Evolutionary conservation across 2,888 invertebrate species (phyloP).

Genomic region (Vanessa cardui): DNA sequence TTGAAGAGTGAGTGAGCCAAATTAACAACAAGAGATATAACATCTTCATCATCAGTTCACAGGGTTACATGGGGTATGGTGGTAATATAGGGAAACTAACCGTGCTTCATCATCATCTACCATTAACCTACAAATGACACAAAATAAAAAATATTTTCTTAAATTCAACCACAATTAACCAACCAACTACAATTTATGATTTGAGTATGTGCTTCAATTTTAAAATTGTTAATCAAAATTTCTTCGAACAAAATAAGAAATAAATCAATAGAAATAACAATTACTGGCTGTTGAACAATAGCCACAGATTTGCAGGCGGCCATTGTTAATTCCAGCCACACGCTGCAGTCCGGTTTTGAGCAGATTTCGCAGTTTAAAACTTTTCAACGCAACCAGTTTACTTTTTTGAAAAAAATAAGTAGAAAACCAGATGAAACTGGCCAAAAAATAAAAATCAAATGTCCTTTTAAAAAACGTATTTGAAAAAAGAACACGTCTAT

Average conservation of each 20-base stretch:
- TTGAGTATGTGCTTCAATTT: background rate
- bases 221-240: background rate
- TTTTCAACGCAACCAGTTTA: conserved; percentile 24
- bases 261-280: conserved; percentile 6
- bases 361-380: conserved; percentile 37
- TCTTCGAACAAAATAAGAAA: background rate
- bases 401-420: conserved; percentile 27
- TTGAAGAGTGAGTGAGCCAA: too few species aligned
- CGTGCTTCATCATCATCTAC: too few species aligned
- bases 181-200: background rate
- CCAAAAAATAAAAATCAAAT: conserved; percentile 36
- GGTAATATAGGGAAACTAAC: too few species aligned
- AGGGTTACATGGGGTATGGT: too few species aligned
- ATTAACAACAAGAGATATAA: too few species aligned
- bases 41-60: too few species aligned
- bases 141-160: too few species aligned
- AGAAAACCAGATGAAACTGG: conserved; percentile 28
- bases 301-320: conserved; percentile 18
- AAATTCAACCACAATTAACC: too few species aligned
- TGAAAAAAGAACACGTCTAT: conserved; percentile 24
- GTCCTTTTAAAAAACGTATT: conserved; percentile 28
- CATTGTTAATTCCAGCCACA: conserved; percentile 36
- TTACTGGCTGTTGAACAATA: conserved; percentile 10
- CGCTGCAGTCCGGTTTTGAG: conserved; percentile 29
- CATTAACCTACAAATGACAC: too few species aligned